phyloP scores from a whole-genome alignment of 2,888 invertebrate genomes.

The Aphodius granarius region DNA sequence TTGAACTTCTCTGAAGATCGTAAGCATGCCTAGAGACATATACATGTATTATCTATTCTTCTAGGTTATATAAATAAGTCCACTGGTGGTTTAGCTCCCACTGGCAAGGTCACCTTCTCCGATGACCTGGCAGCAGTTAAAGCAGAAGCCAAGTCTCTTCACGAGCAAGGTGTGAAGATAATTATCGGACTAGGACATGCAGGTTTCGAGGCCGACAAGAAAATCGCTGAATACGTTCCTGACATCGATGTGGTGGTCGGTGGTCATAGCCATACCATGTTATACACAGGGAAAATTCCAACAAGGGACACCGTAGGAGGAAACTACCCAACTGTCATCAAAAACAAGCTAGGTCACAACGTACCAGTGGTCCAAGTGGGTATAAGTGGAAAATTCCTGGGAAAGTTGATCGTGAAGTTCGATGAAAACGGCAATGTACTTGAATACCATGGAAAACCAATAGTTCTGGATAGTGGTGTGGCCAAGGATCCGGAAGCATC shows the following conservation, averaged over 20 bases:
- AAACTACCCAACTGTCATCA: conserved; percentile 74
- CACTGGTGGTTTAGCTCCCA: conserved; percentile 54
- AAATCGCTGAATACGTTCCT: conserved; percentile 75
- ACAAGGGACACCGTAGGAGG: conserved; percentile 60
- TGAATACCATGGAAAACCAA: conserved; percentile 71
- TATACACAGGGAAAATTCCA: conserved; percentile 74
- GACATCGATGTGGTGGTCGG: conserved; percentile 87
- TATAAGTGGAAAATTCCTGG: conserved; percentile 89
- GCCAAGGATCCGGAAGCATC: conserved; percentile 68
- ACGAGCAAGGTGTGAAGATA: conserved; percentile 68
- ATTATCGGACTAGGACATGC: conserved; percentile 90
- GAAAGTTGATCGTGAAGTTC: conserved; percentile 71
- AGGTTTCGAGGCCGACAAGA: conserved; percentile 74
- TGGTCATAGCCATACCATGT: conserved; percentile 88
- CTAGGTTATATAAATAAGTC: conserved; percentile 77
- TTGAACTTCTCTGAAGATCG: too few relatives aligned
- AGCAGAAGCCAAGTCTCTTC: conserved; percentile 35
- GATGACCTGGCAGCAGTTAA: conserved; percentile 8
- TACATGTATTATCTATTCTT: too few relatives aligned
- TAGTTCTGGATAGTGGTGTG: conserved; percentile 67
- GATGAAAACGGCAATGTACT: conserved; percentile 71
- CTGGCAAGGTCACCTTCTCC: conserved; percentile 4
- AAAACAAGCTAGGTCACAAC: conserved; percentile 68
- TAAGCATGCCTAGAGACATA: too few relatives aligned
- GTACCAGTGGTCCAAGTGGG: conserved; percentile 88